These are phyloP conservation scores for Phasianus colchicus DNA, from an alignment of 2,113 vertebrate genomes.

Conservation along the genomic window DNA sequence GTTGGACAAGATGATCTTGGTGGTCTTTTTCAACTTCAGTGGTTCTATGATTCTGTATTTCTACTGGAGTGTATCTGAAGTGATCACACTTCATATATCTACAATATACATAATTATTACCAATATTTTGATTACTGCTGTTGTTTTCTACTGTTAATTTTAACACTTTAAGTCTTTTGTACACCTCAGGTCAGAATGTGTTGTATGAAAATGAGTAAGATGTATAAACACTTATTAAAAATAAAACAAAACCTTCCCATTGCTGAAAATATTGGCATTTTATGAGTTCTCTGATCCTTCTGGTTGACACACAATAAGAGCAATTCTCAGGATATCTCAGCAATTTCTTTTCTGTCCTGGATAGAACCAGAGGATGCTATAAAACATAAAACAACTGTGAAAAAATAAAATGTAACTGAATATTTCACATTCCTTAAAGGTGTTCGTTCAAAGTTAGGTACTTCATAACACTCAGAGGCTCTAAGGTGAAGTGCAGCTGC, in stretches of 20 bases:
- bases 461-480: background rate
- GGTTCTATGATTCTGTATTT: too few relatives aligned
- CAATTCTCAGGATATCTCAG: background rate
- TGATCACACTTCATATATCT: accelerated
- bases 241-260: background rate
- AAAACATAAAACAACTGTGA: background rate
- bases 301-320: background rate
- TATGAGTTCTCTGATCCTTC: background rate
- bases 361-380: background rate
- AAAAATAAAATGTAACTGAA: slow-evolving; percentile 19
- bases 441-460: slow-evolving; percentile 34
- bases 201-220: background rate
- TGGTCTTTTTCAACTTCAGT: too few relatives aligned
- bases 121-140: background rate
- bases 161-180: background rate
- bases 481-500: background rate
- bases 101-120: background rate
- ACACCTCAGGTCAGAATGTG: background rate
- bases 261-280: background rate
- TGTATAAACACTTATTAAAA: background rate
- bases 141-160: background rate
- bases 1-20: too few relatives aligned
- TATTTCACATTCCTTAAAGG: background rate
- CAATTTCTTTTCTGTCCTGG: background rate
- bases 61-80: background rate